Percentiles rank a stretch among this genome's conserved stretches.
Evolutionary conservation across 2,888 invertebrate genomes (phyloP).

Genomic region (Neelides folsomi): DNA sequence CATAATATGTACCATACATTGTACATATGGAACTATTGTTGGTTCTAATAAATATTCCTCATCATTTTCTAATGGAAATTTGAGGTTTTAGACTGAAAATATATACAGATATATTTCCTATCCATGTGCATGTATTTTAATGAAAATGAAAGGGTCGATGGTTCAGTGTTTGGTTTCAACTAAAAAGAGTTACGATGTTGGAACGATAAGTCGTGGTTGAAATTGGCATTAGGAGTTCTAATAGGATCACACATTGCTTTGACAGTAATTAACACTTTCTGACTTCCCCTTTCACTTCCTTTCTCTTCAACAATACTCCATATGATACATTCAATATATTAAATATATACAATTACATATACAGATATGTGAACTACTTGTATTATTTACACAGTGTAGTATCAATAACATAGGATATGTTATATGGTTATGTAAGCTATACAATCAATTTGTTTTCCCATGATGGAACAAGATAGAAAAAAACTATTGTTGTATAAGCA

Average conservation of each 20-base stretch:
- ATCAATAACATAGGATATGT: too few species aligned
- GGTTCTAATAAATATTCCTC: too few species aligned
- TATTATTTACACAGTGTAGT: too few species aligned
- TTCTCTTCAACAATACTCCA: slow-evolving; percentile 1
- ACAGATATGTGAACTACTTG: too few species aligned
- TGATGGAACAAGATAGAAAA: not conserved
- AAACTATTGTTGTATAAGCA: not conserved
- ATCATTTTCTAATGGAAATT: too few species aligned
- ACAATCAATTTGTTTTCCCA: too few species aligned
- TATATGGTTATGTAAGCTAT: too few species aligned
- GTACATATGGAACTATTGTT: too few species aligned
- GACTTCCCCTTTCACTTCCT: slow-evolving; percentile 2
- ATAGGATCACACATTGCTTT: slow-evolving; percentile 17
- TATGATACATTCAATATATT: not conserved
- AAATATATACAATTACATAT: not conserved
- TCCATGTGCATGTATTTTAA: too few species aligned
- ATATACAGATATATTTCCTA: too few species aligned
- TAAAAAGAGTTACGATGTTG: not conserved
- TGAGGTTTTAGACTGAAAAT: too few species aligned
- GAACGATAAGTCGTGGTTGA: not conserved
- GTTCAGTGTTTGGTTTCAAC: not conserved
- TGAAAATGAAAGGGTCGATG: not conserved
- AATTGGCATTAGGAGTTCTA: not conserved
- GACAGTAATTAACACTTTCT: slow-evolving; percentile 24
- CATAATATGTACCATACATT: too few species aligned